Evolutionary conservation across 1,140 invertebrate genomes (phyloP).

Genomic region (Drosophila pandora): DNA sequence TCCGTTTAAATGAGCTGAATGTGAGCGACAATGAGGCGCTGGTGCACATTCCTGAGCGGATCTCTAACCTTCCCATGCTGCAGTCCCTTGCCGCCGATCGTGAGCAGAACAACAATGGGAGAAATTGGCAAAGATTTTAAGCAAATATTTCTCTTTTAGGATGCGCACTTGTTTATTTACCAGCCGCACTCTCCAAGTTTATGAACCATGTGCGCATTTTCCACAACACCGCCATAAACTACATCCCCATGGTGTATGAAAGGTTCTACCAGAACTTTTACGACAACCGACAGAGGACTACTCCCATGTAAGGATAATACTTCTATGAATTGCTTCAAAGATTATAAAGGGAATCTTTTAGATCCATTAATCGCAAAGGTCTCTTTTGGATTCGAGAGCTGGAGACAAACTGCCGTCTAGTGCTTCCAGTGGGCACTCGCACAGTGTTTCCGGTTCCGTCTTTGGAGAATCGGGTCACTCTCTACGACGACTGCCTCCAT

Average conservation of each 20-base stretch:
- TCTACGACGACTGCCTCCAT: slow-evolving; percentile 76
- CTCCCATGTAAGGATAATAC: slow-evolving; percentile 57
- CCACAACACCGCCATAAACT: slow-evolving; percentile 76
- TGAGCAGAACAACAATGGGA: slow-evolving; percentile 36
- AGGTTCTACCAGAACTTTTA: slow-evolving; percentile 77
- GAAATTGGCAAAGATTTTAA: background rate
- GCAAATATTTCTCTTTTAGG: slow-evolving; percentile 38
- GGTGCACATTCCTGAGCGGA: slow-evolving; percentile 75
- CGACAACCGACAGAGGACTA: slow-evolving; percentile 63
- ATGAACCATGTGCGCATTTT: slow-evolving; percentile 80
- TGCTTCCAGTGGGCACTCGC: slow-evolving; percentile 69
- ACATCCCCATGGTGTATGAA: slow-evolving; percentile 80
- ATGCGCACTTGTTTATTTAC: slow-evolving; percentile 73
- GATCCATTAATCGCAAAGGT: slow-evolving; percentile 49
- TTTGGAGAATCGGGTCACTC: slow-evolving; percentile 65
- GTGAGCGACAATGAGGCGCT: slow-evolving; percentile 76
- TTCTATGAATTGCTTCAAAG: no score
- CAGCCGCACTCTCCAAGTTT: slow-evolving; percentile 78
- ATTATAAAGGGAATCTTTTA: background rate
- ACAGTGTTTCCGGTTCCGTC: slow-evolving; percentile 71
- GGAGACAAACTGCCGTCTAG: slow-evolving; percentile 47
- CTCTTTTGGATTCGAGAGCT: slow-evolving; percentile 72
- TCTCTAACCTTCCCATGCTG: slow-evolving; percentile 72
- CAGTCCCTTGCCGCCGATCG: slow-evolving; percentile 77
- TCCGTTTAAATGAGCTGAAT: slow-evolving; percentile 74